Conservation (phyloP, 2,888 invertebrate genomes). For the Lasioglossum figueresi region DNA sequence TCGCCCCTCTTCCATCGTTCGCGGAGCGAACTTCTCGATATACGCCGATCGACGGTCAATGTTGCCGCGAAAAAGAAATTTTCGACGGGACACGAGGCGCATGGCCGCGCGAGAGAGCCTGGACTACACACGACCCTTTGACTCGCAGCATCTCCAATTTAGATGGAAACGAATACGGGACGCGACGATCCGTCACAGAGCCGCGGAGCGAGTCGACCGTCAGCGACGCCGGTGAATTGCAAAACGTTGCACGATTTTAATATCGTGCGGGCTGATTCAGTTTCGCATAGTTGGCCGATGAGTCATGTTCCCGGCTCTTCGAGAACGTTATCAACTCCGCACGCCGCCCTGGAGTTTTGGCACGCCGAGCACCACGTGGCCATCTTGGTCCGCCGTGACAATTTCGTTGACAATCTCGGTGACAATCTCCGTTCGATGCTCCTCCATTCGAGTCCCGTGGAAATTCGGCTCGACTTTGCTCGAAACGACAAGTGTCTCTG, state of each 20-base stretch:
- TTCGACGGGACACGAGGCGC: background rate
- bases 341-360: constrained; percentile 44
- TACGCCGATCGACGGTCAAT: constrained; percentile 38
- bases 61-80: constrained; percentile 40
- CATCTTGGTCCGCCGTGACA: constrained; percentile 6
- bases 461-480: background rate
- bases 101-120: constrained; percentile 9
- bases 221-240: constrained; percentile 43
- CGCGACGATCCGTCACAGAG: background rate
- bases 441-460: background rate
- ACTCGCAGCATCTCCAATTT: constrained; percentile 14
- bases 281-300: constrained; percentile 63
- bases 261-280: constrained; percentile 64
- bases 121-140: constrained; percentile 17
- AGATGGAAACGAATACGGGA: background rate
- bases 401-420: too few species aligned
- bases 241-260: constrained; percentile 58
- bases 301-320: constrained; percentile 56
- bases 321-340: constrained; percentile 50
- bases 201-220: constrained; percentile 17
- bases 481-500: constrained; percentile 18
- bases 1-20: constrained; percentile 48
- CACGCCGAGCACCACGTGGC: constrained; percentile 47
- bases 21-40: constrained; percentile 51
- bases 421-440: background rate